Percentiles rank a stretch among this genome's conserved stretches.
These are phyloP conservation scores for Aleiodes leptofemur DNA, from an alignment of 2,888 invertebrate genomes.

Conservation along the genomic window DNA sequence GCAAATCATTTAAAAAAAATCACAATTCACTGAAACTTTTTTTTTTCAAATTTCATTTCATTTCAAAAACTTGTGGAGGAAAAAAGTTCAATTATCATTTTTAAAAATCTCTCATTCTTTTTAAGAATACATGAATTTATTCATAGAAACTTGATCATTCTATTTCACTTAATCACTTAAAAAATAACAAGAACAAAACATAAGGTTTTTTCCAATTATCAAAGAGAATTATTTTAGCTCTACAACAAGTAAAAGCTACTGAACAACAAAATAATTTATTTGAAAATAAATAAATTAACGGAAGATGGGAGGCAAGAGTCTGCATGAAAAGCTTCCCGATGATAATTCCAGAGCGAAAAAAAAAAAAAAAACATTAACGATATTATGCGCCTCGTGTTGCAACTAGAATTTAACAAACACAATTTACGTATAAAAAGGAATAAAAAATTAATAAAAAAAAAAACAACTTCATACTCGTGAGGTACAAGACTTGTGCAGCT, in stretches of 20 bases:
- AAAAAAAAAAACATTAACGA: slow-evolving; percentile 6
- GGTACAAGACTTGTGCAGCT: slow-evolving; percentile 66
- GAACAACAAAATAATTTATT: neutral
- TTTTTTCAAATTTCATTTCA: too few relatives aligned
- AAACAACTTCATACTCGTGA: slow-evolving; percentile 54
- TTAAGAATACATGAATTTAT: slow-evolving; percentile 2
- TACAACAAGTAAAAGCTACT: slow-evolving; percentile 14
- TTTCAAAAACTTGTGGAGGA: too few relatives aligned
- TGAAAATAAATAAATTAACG: slow-evolving; percentile 2
- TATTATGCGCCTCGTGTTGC: slow-evolving; percentile 42
- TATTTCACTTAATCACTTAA: neutral
- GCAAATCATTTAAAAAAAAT: too few relatives aligned
- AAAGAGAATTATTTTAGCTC: slow-evolving; percentile 15
- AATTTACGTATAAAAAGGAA: slow-evolving; percentile 32
- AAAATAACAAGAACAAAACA: neutral
- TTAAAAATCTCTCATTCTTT: neutral
- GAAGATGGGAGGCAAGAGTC: slow-evolving; percentile 36
- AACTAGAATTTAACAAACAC: slow-evolving; percentile 24
- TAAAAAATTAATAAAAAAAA: slow-evolving; percentile 17
- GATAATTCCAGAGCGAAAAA: slow-evolving; percentile 33
- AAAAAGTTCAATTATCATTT: too few relatives aligned
- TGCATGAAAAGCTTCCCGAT: slow-evolving; percentile 37
- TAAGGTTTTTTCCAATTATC: too few relatives aligned
- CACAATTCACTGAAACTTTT: too few relatives aligned
- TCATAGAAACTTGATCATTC: neutral